Base-by-base conservation (phyloP, 2,113 vertebrate genomes). In the Cinclus cinclus region DNA sequence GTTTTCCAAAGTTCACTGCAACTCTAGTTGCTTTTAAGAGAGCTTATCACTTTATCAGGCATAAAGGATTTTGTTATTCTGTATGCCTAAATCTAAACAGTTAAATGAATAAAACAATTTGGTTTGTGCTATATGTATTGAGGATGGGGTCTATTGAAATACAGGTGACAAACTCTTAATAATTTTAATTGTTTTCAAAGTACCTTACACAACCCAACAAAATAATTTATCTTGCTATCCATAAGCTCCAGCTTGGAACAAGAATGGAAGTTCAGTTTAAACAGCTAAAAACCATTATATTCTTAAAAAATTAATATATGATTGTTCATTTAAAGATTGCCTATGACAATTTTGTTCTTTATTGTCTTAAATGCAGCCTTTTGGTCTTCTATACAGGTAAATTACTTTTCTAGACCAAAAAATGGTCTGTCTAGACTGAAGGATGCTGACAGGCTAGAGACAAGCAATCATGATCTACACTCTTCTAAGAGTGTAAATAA, bases 11-110 rank as follows among this genome's bases (percentile, higher is more conserved):
- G 79, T 93, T 95, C 83, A 81, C 41, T 83, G 55, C 68, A 75
- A 44, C 28, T 87, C 44, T 39, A 86, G 64, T 6, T 83, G 56
- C 46, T 96, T 89, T 83, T 88, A 94, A 90, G 58, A 83, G 55
- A 92, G 79, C n/a, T 94, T 96, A 90, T 92, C 87, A 90, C 79
- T 95, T 94, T 96, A 97, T 93, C 79, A 80, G 56, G 14, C 64
- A 74, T 60, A 90, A 92, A 90, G 37, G 12, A 81, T 74, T 78
- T 44, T 90, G 49, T 23, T 73, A 67, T 63, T 47, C 27, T 42
- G 0, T 50, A 31, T 44, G 37, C 20, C 30, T 62, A 55, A 81
- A 74, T 74, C 59, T 49, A 59, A 50, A 42, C 17, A 12, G 35
- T 28, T 88, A 68, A 70, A 86, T 80, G 56, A 69, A 65, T 10